phyloP scores from a whole-genome alignment of 2,888 invertebrate genomes.

The Amphipoea lucens region DNA sequence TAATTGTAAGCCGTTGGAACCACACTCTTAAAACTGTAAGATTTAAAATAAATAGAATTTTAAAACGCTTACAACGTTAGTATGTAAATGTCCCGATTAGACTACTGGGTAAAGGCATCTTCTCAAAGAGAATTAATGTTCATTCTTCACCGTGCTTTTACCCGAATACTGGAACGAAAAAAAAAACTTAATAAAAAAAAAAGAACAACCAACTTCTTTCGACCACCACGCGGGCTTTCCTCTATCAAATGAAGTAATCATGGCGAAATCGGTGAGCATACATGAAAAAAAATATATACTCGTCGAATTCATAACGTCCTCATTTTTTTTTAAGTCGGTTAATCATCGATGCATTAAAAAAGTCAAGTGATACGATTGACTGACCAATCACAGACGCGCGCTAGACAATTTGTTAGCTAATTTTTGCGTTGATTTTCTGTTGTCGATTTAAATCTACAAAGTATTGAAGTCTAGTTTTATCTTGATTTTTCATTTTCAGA shows the following conservation, averaged over 20 bases:
- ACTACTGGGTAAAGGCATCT: not conserved
- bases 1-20: slow-evolving; percentile 35
- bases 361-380: not conserved
- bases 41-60: slow-evolving; percentile 37
- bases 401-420: not conserved
- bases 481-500: not conserved
- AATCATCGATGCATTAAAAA: too few species aligned
- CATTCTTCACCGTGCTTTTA: not conserved
- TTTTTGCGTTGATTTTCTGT: too few species aligned
- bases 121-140: not conserved
- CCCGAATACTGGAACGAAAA: not conserved
- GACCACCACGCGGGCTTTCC: not conserved
- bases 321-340: not conserved
- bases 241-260: not conserved
- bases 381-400: not conserved
- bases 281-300: not conserved
- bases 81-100: slow-evolving; percentile 16
- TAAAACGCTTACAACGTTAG: slow-evolving; percentile 2
- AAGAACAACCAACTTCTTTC: not conserved
- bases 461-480: not conserved
- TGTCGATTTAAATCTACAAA: not conserved
- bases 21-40: slow-evolving; percentile 30
- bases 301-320: not conserved
- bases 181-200: not conserved
- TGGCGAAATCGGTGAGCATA: not conserved